phyloP scores from a whole-genome alignment of 1,140 invertebrate genomes.

The Zaprionus inermis region DNA sequence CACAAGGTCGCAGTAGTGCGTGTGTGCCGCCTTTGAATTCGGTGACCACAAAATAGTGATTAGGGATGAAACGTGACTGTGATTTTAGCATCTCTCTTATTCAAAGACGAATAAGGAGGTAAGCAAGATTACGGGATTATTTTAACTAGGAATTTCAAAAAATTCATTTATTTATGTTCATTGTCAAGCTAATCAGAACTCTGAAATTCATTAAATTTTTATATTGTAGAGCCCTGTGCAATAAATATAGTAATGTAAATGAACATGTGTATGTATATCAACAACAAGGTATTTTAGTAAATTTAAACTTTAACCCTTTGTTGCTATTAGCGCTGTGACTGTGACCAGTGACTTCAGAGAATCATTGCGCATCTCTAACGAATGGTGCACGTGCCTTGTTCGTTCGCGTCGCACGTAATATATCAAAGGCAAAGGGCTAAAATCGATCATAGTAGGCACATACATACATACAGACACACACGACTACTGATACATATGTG shows the following conservation, averaged over 20 bases:
- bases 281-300: no score
- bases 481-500: not conserved
- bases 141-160: no score
- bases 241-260: no score
- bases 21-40: conserved; percentile 33
- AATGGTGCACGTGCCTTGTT: conserved; percentile 66
- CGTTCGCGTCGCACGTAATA: conserved; percentile 59
- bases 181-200: not conserved
- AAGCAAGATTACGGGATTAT: not conserved
- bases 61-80: conserved; percentile 15
- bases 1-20: conserved; percentile 60
- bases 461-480: conserved; percentile 7
- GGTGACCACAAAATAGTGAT: conserved; percentile 26
- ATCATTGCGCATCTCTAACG: conserved; percentile 26
- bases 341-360: not conserved
- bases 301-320: no score
- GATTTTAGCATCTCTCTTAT: conserved; percentile 3
- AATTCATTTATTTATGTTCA: not conserved
- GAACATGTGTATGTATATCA: no score
- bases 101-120: not conserved
- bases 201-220: no score
- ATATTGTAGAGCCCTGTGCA: no score
- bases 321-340: not conserved
- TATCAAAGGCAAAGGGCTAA: conserved; percentile 48
- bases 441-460: conserved; percentile 41